Conservation (phyloP, 2,888 invertebrate species). For the Odontocerum albicorne region DNA sequence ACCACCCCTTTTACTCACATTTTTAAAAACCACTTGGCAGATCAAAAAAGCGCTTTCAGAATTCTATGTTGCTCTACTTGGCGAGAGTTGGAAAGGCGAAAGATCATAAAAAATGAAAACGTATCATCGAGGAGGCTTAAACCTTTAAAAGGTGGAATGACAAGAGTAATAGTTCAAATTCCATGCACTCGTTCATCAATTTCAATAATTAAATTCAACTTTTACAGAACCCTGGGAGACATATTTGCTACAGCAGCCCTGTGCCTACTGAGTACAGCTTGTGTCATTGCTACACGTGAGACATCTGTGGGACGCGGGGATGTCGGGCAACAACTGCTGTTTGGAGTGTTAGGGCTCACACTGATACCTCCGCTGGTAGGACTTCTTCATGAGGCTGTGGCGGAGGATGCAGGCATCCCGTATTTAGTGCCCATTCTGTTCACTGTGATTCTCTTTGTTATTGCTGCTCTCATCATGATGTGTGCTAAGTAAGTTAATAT, state of each 20-base stretch:
- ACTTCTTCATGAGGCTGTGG: conserved; percentile 46
- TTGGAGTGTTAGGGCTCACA: conserved; percentile 73
- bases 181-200: too few species aligned
- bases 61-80: too few species aligned
- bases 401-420: conserved; percentile 41
- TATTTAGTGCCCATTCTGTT: conserved; percentile 59
- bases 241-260: conserved; percentile 74
- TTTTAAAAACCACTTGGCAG: too few species aligned
- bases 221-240: conserved; percentile 66
- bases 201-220: background rate
- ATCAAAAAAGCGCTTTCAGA: too few species aligned
- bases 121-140: too few species aligned
- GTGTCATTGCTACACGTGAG: conserved; percentile 81
- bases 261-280: conserved; percentile 71
- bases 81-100: too few species aligned
- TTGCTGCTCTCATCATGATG: conserved; percentile 62
- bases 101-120: too few species aligned
- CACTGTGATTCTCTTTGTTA: conserved; percentile 57
- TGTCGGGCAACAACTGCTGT: conserved; percentile 75
- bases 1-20: too few species aligned
- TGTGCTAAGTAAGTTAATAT: conserved; percentile 53
- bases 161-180: too few species aligned
- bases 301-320: conserved; percentile 79
- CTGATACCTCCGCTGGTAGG: conserved; percentile 66
- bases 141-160: too few species aligned